Base-by-base conservation (phyloP, 2,797 vertebrate genomes). In the Xenopus petersii region DNA sequence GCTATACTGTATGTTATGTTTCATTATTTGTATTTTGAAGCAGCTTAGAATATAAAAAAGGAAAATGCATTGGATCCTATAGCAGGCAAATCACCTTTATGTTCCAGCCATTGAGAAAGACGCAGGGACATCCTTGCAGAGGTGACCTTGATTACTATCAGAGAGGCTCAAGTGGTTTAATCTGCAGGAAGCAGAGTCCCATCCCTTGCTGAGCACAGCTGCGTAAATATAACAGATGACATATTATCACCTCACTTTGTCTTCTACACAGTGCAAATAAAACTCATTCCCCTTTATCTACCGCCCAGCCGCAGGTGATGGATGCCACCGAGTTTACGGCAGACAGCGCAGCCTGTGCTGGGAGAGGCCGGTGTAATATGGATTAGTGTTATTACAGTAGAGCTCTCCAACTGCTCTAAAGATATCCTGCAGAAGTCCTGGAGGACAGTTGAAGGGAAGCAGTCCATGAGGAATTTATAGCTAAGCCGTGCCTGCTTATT, bases 131-230 rank as follows among this genome's bases (percentile, higher is more conserved):
- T 79, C 75, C 33, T 64, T 79, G 81, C 70, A 82, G 81, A 83
- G 72, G 83, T 88, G 87, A 90, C 88, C 86, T 89, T 75, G 72
- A 82, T 56, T 74, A 75, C 82, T 85, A 83, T 75, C 77, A 73
- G 83, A 86, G 89, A 82, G 83, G 88, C 58, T 21, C 71, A 83
- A 82, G 81, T 88, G 88, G 88, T 87, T 89, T 91, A 89, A 90
- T 92, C 81, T 68, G 51, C 74, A 61, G 66, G 82, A 90, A 60
- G 88, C 86, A 90, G 77, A 80, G 65, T 82, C 75, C 81, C 66
- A 9, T 58, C 16, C 33, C 12, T 33, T 36, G 21, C 46, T 26
- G 73, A 75, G 26, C 63, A 73, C 64, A 84, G 79, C 36, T 69
- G 56, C 80, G 83, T 83, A 88, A 86, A 87, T 89, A 88, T 80